Base-by-base conservation (phyloP, 2,113 vertebrate genomes). In the Corythoichthys intestinalis region DNA sequence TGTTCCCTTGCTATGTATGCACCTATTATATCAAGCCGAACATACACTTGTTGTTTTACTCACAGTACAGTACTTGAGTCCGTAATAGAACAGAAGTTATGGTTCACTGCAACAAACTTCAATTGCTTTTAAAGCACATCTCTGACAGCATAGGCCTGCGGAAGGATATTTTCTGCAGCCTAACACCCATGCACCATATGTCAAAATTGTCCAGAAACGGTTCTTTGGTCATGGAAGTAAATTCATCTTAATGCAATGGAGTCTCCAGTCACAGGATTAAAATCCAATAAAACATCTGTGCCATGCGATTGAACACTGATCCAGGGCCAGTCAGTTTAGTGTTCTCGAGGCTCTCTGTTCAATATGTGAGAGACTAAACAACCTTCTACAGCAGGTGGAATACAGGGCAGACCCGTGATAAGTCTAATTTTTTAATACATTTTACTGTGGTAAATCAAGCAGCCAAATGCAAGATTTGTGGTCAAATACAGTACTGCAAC, bases 221-320 rank as follows among this genome's bases (percentile, higher is more conserved):
- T 75, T 82, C 70, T 68, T 66, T 70, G 80, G 80, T 65, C 70
- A 76, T 69, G 76, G 77, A 81, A 78, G 77, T 77, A 70, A 82
- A 83, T 74, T 85, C 71, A 67, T 63, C 67, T 65, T 70, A 53
- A 58, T 59, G 61, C 69, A 62, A 56, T 15, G 58, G 47, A 73
- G 71, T 79, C 69, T 74, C 77, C 77, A 77, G 81, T 80, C 78
- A 53, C 73, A 83, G 44, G 66, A 85, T 75, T 86, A 82, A 72
- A 81, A 56, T 78, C 75, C 78, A 83, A 75, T 70, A 79, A 80
- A 80, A 74, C 80, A 85, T 82, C 79, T 83, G 80, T 65, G 35
- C 70, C 56, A 72, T 81, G 73, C 75, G 73, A 76, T 73, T 76
- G 72, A 77, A 73, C 72, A 82, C 81, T 83, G 73, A 83, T 77